Conservation (phyloP, 2,888 invertebrate species). For the Pollenia amentaria region DNA sequence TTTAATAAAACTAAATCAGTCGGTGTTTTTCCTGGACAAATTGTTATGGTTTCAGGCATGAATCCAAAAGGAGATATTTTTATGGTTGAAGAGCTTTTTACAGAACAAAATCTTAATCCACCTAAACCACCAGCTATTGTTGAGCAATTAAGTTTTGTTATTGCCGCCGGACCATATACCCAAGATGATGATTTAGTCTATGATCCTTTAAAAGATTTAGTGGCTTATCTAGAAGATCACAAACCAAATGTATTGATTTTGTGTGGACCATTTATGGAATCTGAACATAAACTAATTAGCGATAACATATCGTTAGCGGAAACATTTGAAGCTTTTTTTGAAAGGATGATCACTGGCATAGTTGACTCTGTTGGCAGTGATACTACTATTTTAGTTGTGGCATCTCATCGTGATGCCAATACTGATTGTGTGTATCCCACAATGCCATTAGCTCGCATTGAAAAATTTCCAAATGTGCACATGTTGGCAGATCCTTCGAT, state of each 20-base stretch:
- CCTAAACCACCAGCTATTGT: constrained; percentile 84
- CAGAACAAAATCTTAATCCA: constrained; percentile 85
- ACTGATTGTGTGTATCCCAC: constrained; percentile 93
- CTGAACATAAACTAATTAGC: constrained; percentile 87
- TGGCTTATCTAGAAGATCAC: constrained; percentile 88
- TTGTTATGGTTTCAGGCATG: constrained; percentile 89
- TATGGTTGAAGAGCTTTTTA: constrained; percentile 88
- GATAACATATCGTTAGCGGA: constrained; percentile 87
- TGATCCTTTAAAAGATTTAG: constrained; percentile 92
- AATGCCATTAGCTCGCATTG: constrained; percentile 88
- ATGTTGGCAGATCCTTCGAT: constrained; percentile 93
- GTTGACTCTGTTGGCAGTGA: constrained; percentile 88
- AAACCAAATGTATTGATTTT: constrained; percentile 93
- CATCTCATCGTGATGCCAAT: constrained; percentile 91
- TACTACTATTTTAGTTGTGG: constrained; percentile 91
- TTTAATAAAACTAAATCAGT: constrained; percentile 85
- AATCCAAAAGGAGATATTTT: constrained; percentile 90
- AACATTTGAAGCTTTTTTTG: constrained; percentile 91
- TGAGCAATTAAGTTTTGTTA: constrained; percentile 88
- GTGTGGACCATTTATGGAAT: constrained; percentile 94
- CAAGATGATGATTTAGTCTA: constrained; percentile 90
- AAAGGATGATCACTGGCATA: constrained; percentile 88
- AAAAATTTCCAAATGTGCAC: constrained; percentile 87
- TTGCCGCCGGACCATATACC: constrained; percentile 94
- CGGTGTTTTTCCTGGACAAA: constrained; percentile 84